Conservation (phyloP, 2,888 invertebrate species). For the Drosophila stalkeri region DNA sequence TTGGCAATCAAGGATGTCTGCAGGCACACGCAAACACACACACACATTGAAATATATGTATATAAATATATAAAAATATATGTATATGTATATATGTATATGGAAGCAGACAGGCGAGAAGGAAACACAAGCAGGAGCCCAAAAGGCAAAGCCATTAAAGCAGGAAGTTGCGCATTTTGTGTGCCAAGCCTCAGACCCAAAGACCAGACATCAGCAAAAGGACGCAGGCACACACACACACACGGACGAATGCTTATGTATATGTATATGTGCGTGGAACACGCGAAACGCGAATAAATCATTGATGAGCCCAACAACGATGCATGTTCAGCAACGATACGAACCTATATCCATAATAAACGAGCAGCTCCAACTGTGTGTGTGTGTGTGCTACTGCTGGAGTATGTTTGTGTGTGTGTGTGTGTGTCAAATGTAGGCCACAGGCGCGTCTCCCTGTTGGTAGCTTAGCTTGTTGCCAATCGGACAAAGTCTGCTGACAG, state of each 20-base stretch:
- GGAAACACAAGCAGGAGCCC: slow-evolving; percentile 42
- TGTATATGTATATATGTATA: slow-evolving; percentile 6
- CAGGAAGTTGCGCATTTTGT: slow-evolving; percentile 76
- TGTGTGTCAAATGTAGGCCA: slow-evolving; percentile 69
- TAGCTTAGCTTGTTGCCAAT: slow-evolving; percentile 56
- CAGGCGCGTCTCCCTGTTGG: slow-evolving; percentile 61
- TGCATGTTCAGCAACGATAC: slow-evolving; percentile 31
- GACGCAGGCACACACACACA: slow-evolving; percentile 30
- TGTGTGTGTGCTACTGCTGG: slow-evolving; percentile 7
- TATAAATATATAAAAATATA: slow-evolving; percentile 7
- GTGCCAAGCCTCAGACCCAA: slow-evolving; percentile 55
- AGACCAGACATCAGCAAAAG: slow-evolving; percentile 39
- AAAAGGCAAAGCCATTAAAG: slow-evolving; percentile 58
- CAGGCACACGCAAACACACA: slow-evolving; percentile 24
- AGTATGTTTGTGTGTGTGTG: slow-evolving; percentile 13
- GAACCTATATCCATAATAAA: slow-evolving; percentile 39
- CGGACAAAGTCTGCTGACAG: slow-evolving; percentile 60
- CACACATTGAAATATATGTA: not conserved
- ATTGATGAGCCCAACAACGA: slow-evolving; percentile 64
- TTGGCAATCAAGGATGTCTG: slow-evolving; percentile 68
- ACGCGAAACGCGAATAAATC: slow-evolving; percentile 79
- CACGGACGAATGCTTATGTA: slow-evolving; percentile 13
- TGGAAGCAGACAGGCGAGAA: slow-evolving; percentile 35
- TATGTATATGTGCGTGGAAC: slow-evolving; percentile 44
- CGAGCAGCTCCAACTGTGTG: slow-evolving; percentile 16